phyloP scores from a whole-genome alignment of 2,888 invertebrate genomes.

The Volucella inanis region DNA sequence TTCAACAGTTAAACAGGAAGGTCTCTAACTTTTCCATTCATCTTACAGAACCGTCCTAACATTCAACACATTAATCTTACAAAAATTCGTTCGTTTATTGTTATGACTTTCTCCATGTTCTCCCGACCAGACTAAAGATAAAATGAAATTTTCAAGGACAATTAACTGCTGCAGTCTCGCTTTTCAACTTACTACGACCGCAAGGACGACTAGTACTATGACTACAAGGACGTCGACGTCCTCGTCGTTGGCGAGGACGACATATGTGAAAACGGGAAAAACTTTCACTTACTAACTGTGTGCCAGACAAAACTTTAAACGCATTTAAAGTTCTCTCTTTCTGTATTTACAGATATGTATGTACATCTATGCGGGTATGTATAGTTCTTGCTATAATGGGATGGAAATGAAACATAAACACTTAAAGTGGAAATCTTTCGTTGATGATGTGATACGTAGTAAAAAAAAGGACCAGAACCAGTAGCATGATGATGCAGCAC shows the following conservation, averaged over 20 bases:
- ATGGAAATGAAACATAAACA: slow-evolving; percentile 74
- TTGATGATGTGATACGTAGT: slow-evolving; percentile 58
- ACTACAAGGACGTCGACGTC: slow-evolving; percentile 35
- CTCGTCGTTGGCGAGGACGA: slow-evolving; percentile 6
- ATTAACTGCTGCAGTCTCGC: slow-evolving; percentile 67
- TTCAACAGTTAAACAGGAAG: neutral
- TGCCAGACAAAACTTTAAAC: slow-evolving; percentile 73
- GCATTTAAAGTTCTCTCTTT: slow-evolving; percentile 65
- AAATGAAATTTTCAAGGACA: slow-evolving; percentile 71
- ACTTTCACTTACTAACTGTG: slow-evolving; percentile 60
- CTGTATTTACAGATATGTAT: too few relatives aligned
- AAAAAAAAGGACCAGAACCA: neutral
- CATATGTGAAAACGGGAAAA: slow-evolving; percentile 55
- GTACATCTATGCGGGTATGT: too few relatives aligned
- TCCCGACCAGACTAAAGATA: slow-evolving; percentile 40
- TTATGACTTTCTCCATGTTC: slow-evolving; percentile 59
- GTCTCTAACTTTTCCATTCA: neutral
- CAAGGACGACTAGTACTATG: slow-evolving; percentile 33
- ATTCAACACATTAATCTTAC: slow-evolving; percentile 8
- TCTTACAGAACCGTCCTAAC: neutral
- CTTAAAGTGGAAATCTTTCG: slow-evolving; percentile 67
- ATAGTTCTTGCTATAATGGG: slow-evolving; percentile 56
- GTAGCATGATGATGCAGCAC: slow-evolving; percentile 20
- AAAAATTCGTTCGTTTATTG: slow-evolving; percentile 58
- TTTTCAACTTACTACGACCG: slow-evolving; percentile 57